Evolutionary conservation across 2,888 invertebrate genomes (phyloP).

Genomic region (Rotaria sp.): DNA sequence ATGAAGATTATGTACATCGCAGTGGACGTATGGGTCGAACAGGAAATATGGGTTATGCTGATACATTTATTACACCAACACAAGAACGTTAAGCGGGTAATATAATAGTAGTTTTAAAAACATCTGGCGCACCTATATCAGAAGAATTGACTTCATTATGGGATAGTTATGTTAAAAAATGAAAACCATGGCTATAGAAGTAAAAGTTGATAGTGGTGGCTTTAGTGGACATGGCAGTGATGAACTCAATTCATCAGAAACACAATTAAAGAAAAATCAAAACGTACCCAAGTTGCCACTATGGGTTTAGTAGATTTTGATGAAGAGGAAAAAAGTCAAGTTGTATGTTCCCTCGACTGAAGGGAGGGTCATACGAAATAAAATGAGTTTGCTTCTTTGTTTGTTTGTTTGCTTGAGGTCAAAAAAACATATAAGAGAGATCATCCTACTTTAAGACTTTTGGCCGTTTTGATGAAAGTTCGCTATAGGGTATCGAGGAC

Average conservation of each 20-base stretch:
- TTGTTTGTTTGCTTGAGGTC: too few relatives aligned
- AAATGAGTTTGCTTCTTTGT: too few relatives aligned
- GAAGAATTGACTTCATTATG: constrained; percentile 71
- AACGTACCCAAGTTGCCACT: too few relatives aligned
- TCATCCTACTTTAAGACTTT: too few relatives aligned
- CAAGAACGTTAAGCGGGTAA: constrained; percentile 89
- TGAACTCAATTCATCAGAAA: constrained; percentile 87
- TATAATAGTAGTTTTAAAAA: constrained; percentile 79
- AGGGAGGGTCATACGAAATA: too few relatives aligned
- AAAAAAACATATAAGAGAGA: too few relatives aligned
- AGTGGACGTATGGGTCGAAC: constrained; percentile 68
- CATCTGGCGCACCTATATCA: constrained; percentile 71
- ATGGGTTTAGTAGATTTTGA: too few relatives aligned
- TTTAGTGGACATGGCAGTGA: constrained; percentile 40
- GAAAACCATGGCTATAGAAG: constrained; percentile 35
- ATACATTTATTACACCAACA: constrained; percentile 88
- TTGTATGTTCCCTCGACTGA: too few relatives aligned
- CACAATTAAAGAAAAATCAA: constrained; percentile 83
- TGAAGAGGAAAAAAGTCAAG: too few relatives aligned
- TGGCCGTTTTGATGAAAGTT: too few relatives aligned
- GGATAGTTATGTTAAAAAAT: constrained; percentile 58
- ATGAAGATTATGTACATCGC: too few relatives aligned
- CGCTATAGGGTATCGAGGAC: too few relatives aligned
- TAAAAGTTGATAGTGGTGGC: constrained; percentile 28
- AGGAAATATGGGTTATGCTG: constrained; percentile 91